Percentiles rank a stretch among this genome's conserved stretches.
phyloP scores from a whole-genome alignment of 2,113 vertebrate genomes.

The Phyllostomus discolor region DNA sequence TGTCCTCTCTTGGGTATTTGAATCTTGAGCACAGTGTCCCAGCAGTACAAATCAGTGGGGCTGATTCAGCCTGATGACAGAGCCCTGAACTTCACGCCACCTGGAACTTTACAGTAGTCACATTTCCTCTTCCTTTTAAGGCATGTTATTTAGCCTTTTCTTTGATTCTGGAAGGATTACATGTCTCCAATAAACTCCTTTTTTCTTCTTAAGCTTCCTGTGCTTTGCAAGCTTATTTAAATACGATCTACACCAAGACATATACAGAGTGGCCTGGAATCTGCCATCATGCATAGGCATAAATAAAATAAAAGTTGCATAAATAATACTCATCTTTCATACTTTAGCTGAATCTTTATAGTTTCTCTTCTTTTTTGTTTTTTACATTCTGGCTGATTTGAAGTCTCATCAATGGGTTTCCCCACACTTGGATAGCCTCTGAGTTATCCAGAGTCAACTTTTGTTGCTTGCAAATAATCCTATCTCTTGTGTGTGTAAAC shows the following conservation, averaged over 20 bases:
- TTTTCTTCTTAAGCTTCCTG: not conserved
- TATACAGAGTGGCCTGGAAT: not conserved
- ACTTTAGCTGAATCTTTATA: not conserved
- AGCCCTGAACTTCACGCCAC: not conserved
- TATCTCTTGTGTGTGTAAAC: not conserved
- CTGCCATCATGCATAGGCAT: not conserved
- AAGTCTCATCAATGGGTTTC: not conserved
- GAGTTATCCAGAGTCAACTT: not conserved
- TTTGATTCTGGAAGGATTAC: not conserved
- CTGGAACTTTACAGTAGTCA: not conserved
- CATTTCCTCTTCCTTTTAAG: not conserved
- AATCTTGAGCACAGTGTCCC: not conserved
- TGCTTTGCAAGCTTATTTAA: constrained; percentile 3
- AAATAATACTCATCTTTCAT: not conserved
- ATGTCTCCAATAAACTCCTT: not conserved
- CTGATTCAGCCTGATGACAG: not conserved
- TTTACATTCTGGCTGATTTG: not conserved
- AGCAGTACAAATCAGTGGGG: not conserved
- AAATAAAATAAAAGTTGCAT: not conserved
- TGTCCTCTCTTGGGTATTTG: not conserved
- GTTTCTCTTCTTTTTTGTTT: not conserved
- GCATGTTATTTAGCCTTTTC: not conserved
- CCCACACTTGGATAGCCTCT: not conserved
- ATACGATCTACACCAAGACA: not conserved
- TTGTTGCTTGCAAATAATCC: not conserved